Base-by-base conservation (phyloP, 2,113 vertebrate genomes). In the Podilymbus podiceps region DNA sequence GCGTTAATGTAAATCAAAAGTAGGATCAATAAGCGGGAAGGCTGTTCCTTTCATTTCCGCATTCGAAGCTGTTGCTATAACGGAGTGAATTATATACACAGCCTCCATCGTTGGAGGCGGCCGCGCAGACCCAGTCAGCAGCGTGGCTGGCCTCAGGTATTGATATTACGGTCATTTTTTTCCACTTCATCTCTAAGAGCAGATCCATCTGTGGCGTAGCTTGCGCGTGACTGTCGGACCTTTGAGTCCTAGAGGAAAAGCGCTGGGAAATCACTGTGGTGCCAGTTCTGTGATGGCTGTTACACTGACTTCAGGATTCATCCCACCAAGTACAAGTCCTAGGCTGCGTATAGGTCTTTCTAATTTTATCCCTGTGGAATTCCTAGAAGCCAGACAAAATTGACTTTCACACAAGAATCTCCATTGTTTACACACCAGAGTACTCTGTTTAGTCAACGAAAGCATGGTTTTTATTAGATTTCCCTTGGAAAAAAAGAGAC, bases 401-500 rank as follows among this genome's bases (percentile, higher is more conserved):
- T 73, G 84, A 76, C 89, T 94, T 92, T 91, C 89, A 89, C 74
- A 62, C 77, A 95, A 89, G 84, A 95, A 91, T 94, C 91, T 92
- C 56, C 52, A 20, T 75, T 96, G 92, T 96, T 95, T 97, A 90
- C 68, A 60, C 78, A 82, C 44, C 38, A 50, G 5, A 52, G 23
- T 24, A 17, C 62, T 62, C 79, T 47, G 66, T 19, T 69, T 82
- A 40, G 62, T 87, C 92, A 87, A 75, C 19, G 68, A 90, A 87
- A 62, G n/a, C 67, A 2, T 88, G 89, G 5, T 67, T 88, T 95
- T 76, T 66, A 92, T 93, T 95, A 90, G 13, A 38, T 86, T 82
- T 76, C 49, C 44, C 30, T 50, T 78, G 92, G 73, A 63, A 90
- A 88, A 62, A 79, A 38, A 62, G 75, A 60, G 30, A n/a, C 55